Percentiles rank a stretch among this genome's conserved stretches.
Evolutionary conservation across 2,888 invertebrate species (phyloP).

Genomic region (Anorthoa munda): DNA sequence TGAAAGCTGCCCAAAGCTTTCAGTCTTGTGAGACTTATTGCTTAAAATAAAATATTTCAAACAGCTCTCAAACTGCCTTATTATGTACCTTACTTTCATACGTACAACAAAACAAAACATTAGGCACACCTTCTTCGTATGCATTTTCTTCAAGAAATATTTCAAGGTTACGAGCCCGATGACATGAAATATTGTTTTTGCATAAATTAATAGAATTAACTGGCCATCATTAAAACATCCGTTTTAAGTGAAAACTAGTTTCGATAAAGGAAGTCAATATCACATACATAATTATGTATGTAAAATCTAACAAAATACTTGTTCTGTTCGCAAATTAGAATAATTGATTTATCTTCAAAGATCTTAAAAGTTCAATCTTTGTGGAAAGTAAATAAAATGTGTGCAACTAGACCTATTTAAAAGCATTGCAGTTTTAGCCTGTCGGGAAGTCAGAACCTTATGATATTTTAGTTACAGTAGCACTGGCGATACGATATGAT

Average conservation of each 20-base stretch:
- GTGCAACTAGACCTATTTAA: constrained; percentile 2
- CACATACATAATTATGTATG: constrained; percentile 11
- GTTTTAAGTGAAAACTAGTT: constrained; percentile 42
- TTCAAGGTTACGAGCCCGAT: constrained; percentile 22
- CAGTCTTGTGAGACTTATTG: neutral
- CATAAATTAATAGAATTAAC: constrained; percentile 27
- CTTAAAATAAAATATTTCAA: neutral
- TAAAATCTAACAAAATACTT: too few relatives aligned
- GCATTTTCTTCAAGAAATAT: constrained; percentile 5
- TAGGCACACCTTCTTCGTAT: neutral
- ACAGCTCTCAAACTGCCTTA: too few relatives aligned
- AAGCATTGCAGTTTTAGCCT: constrained; percentile 3
- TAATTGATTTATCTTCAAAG: constrained; percentile 9
- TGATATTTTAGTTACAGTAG: neutral
- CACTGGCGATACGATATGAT: neutral
- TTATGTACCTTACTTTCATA: too few relatives aligned
- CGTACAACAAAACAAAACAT: neutral
- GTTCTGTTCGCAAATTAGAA: constrained; percentile 11
- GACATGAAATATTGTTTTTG: constrained; percentile 17
- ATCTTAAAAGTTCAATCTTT: neutral
- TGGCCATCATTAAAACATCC: constrained; percentile 14
- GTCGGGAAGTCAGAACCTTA: constrained; percentile 4
- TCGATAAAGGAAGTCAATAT: constrained; percentile 47
- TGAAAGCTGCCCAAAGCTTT: too few relatives aligned
- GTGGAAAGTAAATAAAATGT: neutral